Conservation (phyloP, 2,113 vertebrate species). For the Pachyramphus minor region DNA sequence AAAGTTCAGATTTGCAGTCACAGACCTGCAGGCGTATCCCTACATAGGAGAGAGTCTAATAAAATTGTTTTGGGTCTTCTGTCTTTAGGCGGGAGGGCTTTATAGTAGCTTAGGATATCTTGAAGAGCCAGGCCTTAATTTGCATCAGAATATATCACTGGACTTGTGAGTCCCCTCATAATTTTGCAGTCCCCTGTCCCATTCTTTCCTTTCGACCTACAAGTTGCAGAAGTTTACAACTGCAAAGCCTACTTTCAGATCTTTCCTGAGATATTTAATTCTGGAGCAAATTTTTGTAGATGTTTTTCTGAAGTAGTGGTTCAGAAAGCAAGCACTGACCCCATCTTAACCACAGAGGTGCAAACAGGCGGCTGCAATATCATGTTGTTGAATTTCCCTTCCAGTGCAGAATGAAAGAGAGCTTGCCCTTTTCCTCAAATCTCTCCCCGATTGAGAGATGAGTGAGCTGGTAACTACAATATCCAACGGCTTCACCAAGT, state of each 20-base stretch:
- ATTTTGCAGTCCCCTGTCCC: not conserved
- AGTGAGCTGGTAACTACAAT: conserved; percentile 74
- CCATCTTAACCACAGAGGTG: conserved; percentile 16
- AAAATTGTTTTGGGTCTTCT: not conserved
- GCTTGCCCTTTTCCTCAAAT: conserved; percentile 80
- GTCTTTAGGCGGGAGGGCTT: not conserved
- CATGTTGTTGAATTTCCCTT: conserved; percentile 71
- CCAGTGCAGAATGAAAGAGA: conserved; percentile 61
- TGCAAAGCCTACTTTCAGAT: not conserved
- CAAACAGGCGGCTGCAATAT: conserved; percentile 30
- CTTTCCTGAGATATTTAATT: not conserved
- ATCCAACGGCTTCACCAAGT: conserved; percentile 73
- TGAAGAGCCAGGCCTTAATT: not conserved
- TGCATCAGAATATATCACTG: not conserved
- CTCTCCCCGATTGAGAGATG: conserved; percentile 77
- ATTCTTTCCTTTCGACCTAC: not conserved
- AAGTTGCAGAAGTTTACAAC: not conserved
- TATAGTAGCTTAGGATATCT: not conserved
- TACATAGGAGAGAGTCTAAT: not conserved
- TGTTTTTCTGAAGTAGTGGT: conserved; percentile 33
- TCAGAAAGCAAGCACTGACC: conserved; percentile 44
- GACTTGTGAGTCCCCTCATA: not conserved
- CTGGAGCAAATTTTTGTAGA: not conserved
- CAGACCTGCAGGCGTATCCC: not conserved
- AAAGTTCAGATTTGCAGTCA: not conserved